Evolutionary conservation across 2,888 invertebrate genomes (phyloP).

Genomic region (Tyria jacobaeae): DNA sequence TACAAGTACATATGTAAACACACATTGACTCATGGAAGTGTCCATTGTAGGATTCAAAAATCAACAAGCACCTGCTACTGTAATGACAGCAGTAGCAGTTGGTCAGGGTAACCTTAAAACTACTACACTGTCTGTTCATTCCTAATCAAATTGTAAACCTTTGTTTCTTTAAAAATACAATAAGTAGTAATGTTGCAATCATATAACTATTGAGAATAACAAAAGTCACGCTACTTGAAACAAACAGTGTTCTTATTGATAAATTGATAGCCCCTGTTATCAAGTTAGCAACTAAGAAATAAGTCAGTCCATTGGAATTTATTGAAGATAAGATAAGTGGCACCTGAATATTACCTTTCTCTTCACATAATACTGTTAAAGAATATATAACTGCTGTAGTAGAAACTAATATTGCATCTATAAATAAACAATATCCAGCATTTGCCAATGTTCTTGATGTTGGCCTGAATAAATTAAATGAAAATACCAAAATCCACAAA

Average conservation of each 20-base stretch:
- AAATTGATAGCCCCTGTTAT: slow-evolving; percentile 94
- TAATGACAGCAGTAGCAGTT: neutral
- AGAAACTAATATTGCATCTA: slow-evolving; percentile 88
- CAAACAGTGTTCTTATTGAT: slow-evolving; percentile 87
- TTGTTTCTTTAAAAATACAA: slow-evolving; percentile 71
- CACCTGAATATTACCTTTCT: slow-evolving; percentile 54
- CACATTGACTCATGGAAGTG: too few species aligned
- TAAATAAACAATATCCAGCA: slow-evolving; percentile 92
- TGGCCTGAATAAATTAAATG: slow-evolving; percentile 79
- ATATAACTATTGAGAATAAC: slow-evolving; percentile 87
- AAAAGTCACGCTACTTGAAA: slow-evolving; percentile 74
- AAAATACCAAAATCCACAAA: slow-evolving; percentile 78
- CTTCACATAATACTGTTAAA: slow-evolving; percentile 81
- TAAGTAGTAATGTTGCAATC: slow-evolving; percentile 66
- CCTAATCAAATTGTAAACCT: slow-evolving; percentile 75
- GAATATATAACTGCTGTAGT: slow-evolving; percentile 56
- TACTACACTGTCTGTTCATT: slow-evolving; percentile 2
- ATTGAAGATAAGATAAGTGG: slow-evolving; percentile 89
- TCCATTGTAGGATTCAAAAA: too few species aligned
- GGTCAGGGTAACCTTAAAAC: neutral
- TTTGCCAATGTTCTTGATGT: slow-evolving; percentile 94
- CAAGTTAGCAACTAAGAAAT: slow-evolving; percentile 94
- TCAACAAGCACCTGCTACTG: neutral
- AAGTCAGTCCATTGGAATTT: slow-evolving; percentile 93
- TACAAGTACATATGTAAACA: too few species aligned